Base-by-base conservation (phyloP, 2,888 invertebrate species). In the Saturnia japonica region DNA sequence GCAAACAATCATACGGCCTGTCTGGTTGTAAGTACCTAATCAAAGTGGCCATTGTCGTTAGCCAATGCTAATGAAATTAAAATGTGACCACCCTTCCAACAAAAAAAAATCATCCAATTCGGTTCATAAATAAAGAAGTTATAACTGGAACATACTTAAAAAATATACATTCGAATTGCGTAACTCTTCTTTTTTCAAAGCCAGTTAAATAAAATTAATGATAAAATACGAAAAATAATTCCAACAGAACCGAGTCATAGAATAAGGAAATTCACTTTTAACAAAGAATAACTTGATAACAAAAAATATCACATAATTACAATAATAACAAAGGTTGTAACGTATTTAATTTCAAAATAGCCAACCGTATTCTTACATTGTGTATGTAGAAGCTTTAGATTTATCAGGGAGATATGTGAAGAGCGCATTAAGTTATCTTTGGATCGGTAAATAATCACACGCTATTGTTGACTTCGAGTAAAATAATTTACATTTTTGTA, bases 391-490 rank as follows among this genome's bases (percentile, higher is more conserved):
- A 28, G 12, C 14, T 40, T 64, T 9, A 40, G 64, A 40, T 64
- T 64, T 64, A 40, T n/a, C 34, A 40, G n/a, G 64, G 34, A 64
- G 40, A 40, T 40, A 64, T 19, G 9, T 40, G n/a, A 40, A 64
- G 16, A 64, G 64, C 19, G 64, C 19, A 64, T 64, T 64, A 40
- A 40, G 40, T 19, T 64, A 64, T 64, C 47, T 51, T n/a, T 40
- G 69, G 51, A 70, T 70, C 57, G 51, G 19, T 70, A 70, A 70
- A 62, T 42, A 25, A 45, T 45, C 64, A 22, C 42, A 28, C 64
- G 62, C 64, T 60, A 69, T 60, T 40, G 64, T 64, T 40, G 34
- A 8, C 12, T 64, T 40, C 62, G 34, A 25, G 62, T 19, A 16
- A 62, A 64, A 64, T 7, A 64, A 64, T 40, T 40, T 64, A 19